Base-by-base conservation (phyloP, 1,140 invertebrate species). In the Nixonia krombeini region DNA sequence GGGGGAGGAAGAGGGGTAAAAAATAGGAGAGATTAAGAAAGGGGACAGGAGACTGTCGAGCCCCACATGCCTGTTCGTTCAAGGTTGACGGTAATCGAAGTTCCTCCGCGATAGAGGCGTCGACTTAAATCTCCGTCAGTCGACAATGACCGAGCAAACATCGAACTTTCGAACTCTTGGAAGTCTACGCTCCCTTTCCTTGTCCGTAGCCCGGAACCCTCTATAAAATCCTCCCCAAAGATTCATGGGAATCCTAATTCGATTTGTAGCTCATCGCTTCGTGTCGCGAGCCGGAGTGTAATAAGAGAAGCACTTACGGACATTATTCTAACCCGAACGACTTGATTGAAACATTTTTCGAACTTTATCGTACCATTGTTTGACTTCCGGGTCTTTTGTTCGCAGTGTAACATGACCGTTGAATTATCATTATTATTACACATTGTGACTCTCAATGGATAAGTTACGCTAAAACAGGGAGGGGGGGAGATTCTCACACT, bases 181-280 rank as follows among this genome's bases (percentile, higher is more conserved):
- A 56, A 63, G 49, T 45, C 15, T 56, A 44, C 15, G 50, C 28
- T 56, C 45, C 53, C 33, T 40, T 58, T 45, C 8, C 29, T 35
- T 47, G 28, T 57, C 38, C 18, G 2, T 25, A 42, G 21, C 4
- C 7, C 37, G 17, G 42, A 38, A 26, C 33, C 38, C 42, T 13
- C 31, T 25, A 35, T 37, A 44, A 12, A 42, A 44, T 49, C 33
- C 31, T 57, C 38, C 52, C 52, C 33, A 50, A 53, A 63, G 58
- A 69, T 69, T 69, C 56, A 63, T 51, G 50, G 53, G 53, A 45
- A 45, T 45, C 59, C 53, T 69, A 62, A 62, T 69, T 69, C 65
- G 53, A 62, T 62, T 63, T 58, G 52, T 62, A 63, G 65, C 26
- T 47, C 29, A 44, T 63, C 41, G n/a, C n/a, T n/a, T n/a, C n/a